Base-by-base conservation (phyloP, 53 echinoderm and acorn worm genomes). In the Zoroaster sp. region DNA sequence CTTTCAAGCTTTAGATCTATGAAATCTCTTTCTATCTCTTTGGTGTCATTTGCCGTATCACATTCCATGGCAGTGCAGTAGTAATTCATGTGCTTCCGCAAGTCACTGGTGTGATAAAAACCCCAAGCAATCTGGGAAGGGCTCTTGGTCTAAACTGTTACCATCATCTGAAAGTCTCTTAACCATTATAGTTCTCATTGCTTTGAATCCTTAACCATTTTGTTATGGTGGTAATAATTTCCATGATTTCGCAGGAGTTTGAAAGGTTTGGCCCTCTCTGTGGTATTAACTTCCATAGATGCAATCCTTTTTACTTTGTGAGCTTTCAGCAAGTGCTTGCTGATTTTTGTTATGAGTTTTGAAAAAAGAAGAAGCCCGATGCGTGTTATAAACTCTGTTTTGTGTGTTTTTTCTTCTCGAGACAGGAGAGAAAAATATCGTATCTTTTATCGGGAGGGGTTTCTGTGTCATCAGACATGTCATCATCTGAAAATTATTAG, bases 81-180 rank as follows among this genome's bases (percentile, higher is more conserved):
- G 86, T 86, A 51, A 11, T 23, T 45, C 10, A 45, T 35, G 49
- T 86, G 86, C 86, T 86, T 86, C 21, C 52, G 15, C 40, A 86
- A 18, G 35, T 86, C 73, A 21, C 31, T 45, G 12, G 15, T 49
- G 18, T 46, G 42, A 46, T 89, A 89, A 39, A 89, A 89, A 8
- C n/a, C 77, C 89, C 78, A 89, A 34, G 65, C 89, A 89, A 15
- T 89, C 46, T 67, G 89, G 89, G 49, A 78, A 89, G 9, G 89
- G 89, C 25, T 31, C 69, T 32, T 89, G 78, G 40, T 78, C 89
- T 25, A 78, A 55, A 55, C 41, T 41, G 20, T 66, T 43, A 68
- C 69, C 68, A 14, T 25, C 45, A 76, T 79, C 89, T 28, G 86
- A 49, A 20, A 78, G 89, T 67, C 89, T 77, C 41, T 78, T 30